Evolutionary conservation across 2,113 vertebrate species (phyloP), one percentile per base, ranked within the genome.

Genomic region (Sinocyclocheilus maitianheensis): DNA sequence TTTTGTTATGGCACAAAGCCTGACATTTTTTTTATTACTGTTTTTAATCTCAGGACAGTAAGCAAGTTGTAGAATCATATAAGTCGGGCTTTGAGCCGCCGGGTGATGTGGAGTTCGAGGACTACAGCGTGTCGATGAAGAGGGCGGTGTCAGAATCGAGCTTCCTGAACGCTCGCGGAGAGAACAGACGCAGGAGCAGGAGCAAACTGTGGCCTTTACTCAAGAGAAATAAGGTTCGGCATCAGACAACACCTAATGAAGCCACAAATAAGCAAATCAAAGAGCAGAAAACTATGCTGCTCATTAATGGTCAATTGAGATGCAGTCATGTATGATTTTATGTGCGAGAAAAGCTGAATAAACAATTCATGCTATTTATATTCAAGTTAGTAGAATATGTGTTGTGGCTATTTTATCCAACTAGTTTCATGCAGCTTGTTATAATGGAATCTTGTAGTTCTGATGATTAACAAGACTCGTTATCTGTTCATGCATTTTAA

Each of bases 121-220:
- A 99, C 80, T 98, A 96, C 90, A 96, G 96, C 0, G 95, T 97
- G 91, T 94, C 96, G 0, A 98, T 99, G 94, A 97, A 97, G 89
- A 91, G 97, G 7, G 96, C 97, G 0, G 93, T 98, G 79, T 99
- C 98, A 0, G 97, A 98, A 78, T 96, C 96, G 83, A 99, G 97
- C 94, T 97, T 99, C 34, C 96, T 97, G 0, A 97, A 96, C 89
- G 95, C 95, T 88, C 95, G 95, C 10, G 93, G 91, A 0, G 97
- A 98, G 6, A 96, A 95, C 89, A 94, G 94, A 5, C 92, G 94
- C 2, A 77, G 95, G 91, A 97, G 96, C 91, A 95, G 96, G 88
- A 95, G 96, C 89, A 99, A 97, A 90, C 90, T 99, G 5, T 99
- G 98, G 98, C 98, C 98, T 0, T 99, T 99, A 93, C 97, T 98